Base-by-base conservation (phyloP, 2,888 invertebrate species). In the Trissolcus japonicus region DNA sequence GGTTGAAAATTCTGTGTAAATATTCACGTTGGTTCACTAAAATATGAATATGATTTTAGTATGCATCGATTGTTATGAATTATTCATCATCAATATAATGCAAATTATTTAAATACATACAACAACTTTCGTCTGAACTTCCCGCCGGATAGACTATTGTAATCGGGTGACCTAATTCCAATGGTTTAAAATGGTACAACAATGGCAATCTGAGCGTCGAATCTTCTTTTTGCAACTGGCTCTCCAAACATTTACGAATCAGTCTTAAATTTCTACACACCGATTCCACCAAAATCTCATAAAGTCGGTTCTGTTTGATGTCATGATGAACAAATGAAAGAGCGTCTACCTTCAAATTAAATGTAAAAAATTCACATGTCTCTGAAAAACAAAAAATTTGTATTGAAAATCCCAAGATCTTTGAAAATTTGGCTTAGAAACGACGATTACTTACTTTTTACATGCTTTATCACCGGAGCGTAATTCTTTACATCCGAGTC, bases 231-330 rank as follows among this genome's bases (percentile, higher is more conserved):
- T 85, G 76, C 51, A 93, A 87, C 85, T 93, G 92, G 80, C 92
- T 91, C 25, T 92, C 87, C 55, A 95, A 89, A 25, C 92, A 92
- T 82, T 90, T 90, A 86, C 95, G 94, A 79, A 93, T 90, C 60
- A 94, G 89, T 79, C 92, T 91, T 55, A 95, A 90, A 67, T 94
- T 93, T 46, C 94, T 91, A 82, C 94, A 94, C 29, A 94, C 92
- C 73, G 94, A 93, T 86, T 95, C 95, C 4, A 95, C 93, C 4
- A 95, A 89, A 79, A 94, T 93, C 78, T 93, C 93, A 86, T 95
- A 95, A 0, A 95, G 86, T 51, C 93, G 92, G 69, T 91, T 88
- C 46, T 94, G 87, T 83, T 92, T 93, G 0, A 93, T 92, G 79
- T 92, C 92, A 66, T 92, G 91, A 83, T 93, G 92, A 7, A 95